phyloP scores from a whole-genome alignment of 2,113 vertebrate genomes.

The Heterocephalus glaber region DNA sequence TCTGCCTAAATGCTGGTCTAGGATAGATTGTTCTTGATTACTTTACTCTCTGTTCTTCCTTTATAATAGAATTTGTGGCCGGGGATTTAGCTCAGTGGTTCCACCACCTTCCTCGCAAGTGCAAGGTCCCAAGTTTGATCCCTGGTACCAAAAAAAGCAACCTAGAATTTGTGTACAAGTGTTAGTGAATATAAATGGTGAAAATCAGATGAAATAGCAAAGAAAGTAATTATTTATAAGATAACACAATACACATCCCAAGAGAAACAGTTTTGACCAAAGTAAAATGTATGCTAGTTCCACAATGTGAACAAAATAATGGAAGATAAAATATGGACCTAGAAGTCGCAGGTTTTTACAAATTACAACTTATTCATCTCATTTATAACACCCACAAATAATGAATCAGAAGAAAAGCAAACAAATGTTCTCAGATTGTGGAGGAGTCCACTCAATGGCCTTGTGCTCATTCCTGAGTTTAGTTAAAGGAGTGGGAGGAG shows the following conservation, averaged over 20 bases:
- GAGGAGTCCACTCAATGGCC: not conserved
- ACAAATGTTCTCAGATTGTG: not conserved
- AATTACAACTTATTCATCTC: not conserved
- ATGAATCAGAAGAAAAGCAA: not conserved
- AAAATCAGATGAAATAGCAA: not conserved
- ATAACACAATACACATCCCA: not conserved
- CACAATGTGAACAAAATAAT: not conserved
- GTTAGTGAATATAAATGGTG: conserved; percentile 5
- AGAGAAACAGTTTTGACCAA: not conserved
- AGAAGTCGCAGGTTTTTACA: not conserved
- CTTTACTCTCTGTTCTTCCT: not conserved
- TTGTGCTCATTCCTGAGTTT: not conserved
- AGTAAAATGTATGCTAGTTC: not conserved
- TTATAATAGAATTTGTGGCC: conserved; percentile 17
- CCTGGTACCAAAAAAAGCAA: too few relatives aligned
- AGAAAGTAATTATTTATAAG: not conserved
- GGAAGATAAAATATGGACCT: not conserved
- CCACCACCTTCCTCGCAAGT: too few relatives aligned
- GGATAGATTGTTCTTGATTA: not conserved
- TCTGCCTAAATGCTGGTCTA: not conserved
- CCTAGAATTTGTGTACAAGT: not conserved
- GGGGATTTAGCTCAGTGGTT: too few relatives aligned
- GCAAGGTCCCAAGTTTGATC: too few relatives aligned
- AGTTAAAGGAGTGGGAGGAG: not conserved
- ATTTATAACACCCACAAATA: not conserved